These are phyloP conservation scores for Oreotrochilus melanogaster DNA, from an alignment of 2,113 vertebrate genomes.

Conservation along the genomic window DNA sequence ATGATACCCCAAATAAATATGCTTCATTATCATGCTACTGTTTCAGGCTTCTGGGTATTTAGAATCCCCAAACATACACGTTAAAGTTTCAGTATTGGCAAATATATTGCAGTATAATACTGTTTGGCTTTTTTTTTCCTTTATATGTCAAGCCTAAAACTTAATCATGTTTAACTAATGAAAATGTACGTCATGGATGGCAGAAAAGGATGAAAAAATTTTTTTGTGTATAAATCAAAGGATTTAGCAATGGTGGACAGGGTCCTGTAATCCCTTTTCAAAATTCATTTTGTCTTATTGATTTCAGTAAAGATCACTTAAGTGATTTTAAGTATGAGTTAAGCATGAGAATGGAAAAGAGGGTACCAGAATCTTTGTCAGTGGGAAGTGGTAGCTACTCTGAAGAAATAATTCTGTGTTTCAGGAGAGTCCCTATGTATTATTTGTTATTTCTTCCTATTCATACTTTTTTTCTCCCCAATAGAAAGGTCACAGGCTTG, in stretches of 20 bases:
- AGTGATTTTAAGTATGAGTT: background rate
- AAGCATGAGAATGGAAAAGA: background rate
- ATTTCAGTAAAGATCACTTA: background rate
- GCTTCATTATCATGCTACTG: background rate
- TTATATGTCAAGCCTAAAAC: background rate
- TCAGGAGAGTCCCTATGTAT: background rate
- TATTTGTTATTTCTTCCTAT: conserved; percentile 7
- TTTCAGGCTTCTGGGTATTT: background rate
- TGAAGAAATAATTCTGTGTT: background rate
- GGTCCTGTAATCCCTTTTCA: background rate
- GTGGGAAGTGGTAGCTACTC: background rate
- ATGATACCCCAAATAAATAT: background rate
- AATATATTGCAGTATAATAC: background rate
- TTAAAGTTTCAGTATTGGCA: background rate
- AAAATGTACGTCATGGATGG: background rate
- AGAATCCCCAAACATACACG: background rate
- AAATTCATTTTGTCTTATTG: background rate
- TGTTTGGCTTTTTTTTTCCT: fast-evolving
- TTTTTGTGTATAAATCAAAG: background rate
- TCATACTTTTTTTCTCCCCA: background rate
- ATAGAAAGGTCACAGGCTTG: background rate
- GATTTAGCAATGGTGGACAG: background rate
- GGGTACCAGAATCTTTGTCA: background rate
- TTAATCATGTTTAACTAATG: background rate
- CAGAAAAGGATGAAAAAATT: background rate